These are phyloP conservation scores for Sinocyclocheilus maitianheensis DNA, from an alignment of 2,113 vertebrate genomes.

Conservation along the genomic window DNA sequence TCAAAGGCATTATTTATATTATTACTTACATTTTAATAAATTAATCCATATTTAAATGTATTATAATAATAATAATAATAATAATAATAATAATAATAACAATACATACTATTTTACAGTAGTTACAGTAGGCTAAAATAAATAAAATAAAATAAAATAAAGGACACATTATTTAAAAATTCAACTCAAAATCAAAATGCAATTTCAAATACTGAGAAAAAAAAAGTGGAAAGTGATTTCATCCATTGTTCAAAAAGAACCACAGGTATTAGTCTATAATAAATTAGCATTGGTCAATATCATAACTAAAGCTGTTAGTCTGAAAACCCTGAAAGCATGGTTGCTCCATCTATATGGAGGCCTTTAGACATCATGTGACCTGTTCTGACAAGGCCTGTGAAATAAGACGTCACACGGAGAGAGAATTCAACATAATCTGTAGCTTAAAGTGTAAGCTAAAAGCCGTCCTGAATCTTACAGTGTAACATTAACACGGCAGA, in stretches of 20 bases:
- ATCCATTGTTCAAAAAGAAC: background rate
- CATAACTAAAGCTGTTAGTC: background rate
- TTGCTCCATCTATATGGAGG: background rate
- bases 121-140: too few relatives aligned
- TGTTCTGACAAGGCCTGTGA: constrained; percentile 11
- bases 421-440: constrained; percentile 6
- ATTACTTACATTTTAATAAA: background rate
- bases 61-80: too few relatives aligned
- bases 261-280: background rate
- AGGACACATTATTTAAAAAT: background rate
- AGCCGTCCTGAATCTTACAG: background rate
- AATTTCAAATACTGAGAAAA: background rate
- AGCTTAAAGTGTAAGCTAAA: constrained; percentile 22
- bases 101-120: background rate
- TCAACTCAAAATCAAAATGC: background rate
- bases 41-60: background rate
- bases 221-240: background rate
- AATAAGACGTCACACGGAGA: constrained; percentile 2
- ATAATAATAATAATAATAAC: too few relatives aligned
- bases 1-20: background rate
- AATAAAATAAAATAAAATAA: too few relatives aligned
- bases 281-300: background rate
- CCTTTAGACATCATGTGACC: constrained; percentile 8
- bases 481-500: constrained; percentile 28
- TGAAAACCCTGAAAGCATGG: background rate